These are phyloP conservation scores for Temnothorax longispinosus DNA, from an alignment of 1,140 invertebrate genomes.

Conservation along the genomic window DNA sequence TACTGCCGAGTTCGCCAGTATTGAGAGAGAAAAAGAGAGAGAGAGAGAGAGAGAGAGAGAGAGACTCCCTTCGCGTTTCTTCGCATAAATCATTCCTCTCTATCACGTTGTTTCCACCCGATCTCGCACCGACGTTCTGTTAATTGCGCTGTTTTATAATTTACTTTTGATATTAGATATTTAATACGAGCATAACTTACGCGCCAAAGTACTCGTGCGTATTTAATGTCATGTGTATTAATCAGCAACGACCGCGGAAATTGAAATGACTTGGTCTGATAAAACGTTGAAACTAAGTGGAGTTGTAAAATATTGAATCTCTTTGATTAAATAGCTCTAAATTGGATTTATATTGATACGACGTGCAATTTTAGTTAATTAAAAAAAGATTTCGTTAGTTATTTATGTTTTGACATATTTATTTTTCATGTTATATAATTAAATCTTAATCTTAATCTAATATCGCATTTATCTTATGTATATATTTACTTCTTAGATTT, in stretches of 20 bases:
- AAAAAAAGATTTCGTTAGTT: background rate
- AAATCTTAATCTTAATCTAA: background rate
- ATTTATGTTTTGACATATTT: background rate
- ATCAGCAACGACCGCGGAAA: background rate
- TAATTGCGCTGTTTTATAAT: slow-evolving; percentile 40
- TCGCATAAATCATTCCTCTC: slow-evolving; percentile 4
- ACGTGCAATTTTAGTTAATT: slow-evolving; percentile 11
- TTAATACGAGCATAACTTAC: slow-evolving; percentile 22
- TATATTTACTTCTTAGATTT: background rate
- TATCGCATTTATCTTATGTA: background rate
- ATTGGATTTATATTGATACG: slow-evolving; percentile 8
- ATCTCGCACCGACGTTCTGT: background rate
- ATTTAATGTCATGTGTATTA: slow-evolving; percentile 16
- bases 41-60: background rate
- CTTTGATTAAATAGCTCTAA: background rate
- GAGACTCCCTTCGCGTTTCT: background rate
- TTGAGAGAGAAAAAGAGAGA: background rate
- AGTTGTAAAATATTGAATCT: background rate
- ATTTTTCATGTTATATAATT: background rate
- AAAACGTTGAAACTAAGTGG: background rate
- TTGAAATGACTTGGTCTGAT: slow-evolving; percentile 6
- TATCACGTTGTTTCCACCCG: slow-evolving; percentile 5
- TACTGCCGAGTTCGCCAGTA: background rate
- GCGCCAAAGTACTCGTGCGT: background rate
- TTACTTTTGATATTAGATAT: slow-evolving; percentile 20